phyloP scores from a whole-genome alignment of 64 coral and sea anemone species.

The Dendronephthya gigantea region DNA sequence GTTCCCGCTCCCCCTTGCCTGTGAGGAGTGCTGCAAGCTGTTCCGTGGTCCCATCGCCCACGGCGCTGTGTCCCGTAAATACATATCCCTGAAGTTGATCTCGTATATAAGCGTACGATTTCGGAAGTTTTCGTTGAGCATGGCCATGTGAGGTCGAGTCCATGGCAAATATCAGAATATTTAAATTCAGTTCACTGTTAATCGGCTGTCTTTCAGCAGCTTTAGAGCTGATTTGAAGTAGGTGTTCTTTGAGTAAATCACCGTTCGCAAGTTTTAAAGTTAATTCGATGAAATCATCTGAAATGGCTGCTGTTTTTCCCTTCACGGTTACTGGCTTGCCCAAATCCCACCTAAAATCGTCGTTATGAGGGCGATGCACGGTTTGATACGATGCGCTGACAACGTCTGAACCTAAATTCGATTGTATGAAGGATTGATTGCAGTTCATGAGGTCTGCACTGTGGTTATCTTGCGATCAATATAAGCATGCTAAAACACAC shows the following conservation, averaged over 20 bases:
- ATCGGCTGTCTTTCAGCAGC: background rate
- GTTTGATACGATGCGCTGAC: background rate
- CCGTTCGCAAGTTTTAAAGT: background rate
- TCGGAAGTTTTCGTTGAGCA: background rate
- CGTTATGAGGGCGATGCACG: background rate
- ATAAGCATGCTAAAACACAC: too few relatives aligned
- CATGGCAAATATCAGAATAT: background rate
- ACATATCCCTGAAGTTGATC: background rate
- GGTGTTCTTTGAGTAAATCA: background rate
- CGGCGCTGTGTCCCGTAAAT: background rate
- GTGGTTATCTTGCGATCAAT: too few relatives aligned
- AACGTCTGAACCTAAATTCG: background rate
- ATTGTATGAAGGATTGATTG: background rate
- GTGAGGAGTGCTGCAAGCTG: background rate
- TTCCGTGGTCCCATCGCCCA: constrained; percentile 6
- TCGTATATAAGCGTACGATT: background rate
- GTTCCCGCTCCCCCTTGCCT: background rate
- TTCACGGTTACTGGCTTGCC: background rate
- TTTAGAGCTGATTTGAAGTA: background rate
- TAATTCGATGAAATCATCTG: background rate
- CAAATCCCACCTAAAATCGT: background rate
- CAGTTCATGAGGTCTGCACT: too few relatives aligned
- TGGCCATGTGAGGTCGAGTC: background rate
- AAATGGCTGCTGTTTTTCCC: background rate
- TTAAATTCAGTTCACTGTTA: background rate